Conservation (phyloP, 1,140 invertebrate species). For the Cydia pomonella region DNA sequence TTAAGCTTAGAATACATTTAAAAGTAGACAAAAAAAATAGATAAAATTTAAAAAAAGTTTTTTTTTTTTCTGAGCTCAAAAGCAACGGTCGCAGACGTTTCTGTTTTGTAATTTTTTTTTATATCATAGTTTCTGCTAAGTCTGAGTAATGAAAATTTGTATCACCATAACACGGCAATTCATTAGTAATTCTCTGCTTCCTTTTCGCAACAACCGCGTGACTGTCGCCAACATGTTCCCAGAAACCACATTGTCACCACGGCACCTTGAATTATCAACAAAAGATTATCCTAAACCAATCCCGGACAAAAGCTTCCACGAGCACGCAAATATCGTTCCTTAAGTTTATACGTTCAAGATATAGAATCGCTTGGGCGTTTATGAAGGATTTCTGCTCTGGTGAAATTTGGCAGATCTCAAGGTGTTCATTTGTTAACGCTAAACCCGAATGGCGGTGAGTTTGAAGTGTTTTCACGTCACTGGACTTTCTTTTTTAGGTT, state of each 20-base stretch:
- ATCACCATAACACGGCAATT: not conserved
- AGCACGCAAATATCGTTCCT: conserved; percentile 48
- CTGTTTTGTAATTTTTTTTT: too few species aligned
- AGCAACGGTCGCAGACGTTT: too few species aligned
- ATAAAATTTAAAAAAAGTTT: too few species aligned
- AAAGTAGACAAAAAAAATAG: too few species aligned
- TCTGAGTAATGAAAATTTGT: too few species aligned
- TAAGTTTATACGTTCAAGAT: not conserved
- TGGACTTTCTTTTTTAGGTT: conserved; percentile 39
- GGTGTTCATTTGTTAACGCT: conserved; percentile 61
- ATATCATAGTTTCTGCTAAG: too few species aligned
- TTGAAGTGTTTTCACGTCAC: conserved; percentile 62
- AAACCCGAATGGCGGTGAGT: conserved; percentile 45
- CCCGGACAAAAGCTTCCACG: not conserved
- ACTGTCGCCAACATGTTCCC: conserved; percentile 40
- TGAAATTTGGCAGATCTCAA: conserved; percentile 53
- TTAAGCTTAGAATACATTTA: too few species aligned
- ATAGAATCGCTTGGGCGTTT: not conserved
- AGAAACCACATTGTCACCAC: conserved; percentile 52
- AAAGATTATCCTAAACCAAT: conserved; percentile 67
- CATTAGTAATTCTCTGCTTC: not conserved
- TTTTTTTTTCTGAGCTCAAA: too few species aligned
- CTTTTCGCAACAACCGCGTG: conserved; percentile 2
- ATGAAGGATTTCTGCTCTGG: not conserved
- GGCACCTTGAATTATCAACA: conserved; percentile 63